These are phyloP conservation scores for Pantala flavescens DNA, from an alignment of 1,140 invertebrate genomes.

Conservation along the genomic window DNA sequence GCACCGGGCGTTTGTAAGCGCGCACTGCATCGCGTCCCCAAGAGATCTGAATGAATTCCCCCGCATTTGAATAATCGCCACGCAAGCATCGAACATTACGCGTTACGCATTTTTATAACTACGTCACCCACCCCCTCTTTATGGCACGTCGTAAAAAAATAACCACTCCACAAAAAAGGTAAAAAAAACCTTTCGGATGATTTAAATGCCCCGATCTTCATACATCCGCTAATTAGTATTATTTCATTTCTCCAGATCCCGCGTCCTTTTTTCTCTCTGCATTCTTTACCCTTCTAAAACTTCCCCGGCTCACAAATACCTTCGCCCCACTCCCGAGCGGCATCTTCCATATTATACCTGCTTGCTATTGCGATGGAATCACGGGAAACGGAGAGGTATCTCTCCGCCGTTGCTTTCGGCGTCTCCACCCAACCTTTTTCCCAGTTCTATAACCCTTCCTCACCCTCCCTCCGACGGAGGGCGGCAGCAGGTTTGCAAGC, in stretches of 20 bases:
- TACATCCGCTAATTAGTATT: no score
- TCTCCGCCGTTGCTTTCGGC: not conserved
- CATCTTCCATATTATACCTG: not conserved
- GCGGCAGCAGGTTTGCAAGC: constrained; percentile 5
- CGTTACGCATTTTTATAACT: no score
- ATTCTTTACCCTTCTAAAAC: not conserved
- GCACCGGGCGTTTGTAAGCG: no score
- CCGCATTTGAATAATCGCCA: no score
- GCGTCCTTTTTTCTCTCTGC: not conserved
- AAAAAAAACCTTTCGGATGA: no score
- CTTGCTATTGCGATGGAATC: not conserved
- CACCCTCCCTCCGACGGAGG: not conserved
- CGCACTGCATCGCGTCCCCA: no score
- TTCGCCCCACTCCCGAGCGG: not conserved
- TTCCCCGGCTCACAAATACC: not conserved
- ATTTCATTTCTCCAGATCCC: not conserved
- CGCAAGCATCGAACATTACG: no score
- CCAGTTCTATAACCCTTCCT: not conserved
- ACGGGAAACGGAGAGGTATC: not conserved
- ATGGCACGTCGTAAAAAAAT: no score
- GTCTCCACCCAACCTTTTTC: not conserved
- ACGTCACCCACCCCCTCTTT: no score
- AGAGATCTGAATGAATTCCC: no score
- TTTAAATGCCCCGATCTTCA: no score
- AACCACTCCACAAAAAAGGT: no score